Evolutionary conservation across 2,113 vertebrate species (phyloP), one percentile per base, ranked within the genome.

Genomic region (Xyliphius kryptos): DNA sequence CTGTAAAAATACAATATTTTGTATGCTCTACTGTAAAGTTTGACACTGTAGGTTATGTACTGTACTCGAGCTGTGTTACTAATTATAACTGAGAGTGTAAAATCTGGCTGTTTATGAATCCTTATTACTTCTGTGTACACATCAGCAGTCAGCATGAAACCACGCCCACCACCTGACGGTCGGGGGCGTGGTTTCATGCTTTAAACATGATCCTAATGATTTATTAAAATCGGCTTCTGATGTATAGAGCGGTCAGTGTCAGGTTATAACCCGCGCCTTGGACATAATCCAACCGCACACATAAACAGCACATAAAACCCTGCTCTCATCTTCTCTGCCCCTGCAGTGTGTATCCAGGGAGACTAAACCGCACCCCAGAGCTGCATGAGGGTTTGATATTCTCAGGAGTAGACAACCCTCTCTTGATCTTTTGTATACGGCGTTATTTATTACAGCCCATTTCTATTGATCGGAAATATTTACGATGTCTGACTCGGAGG

Each of bases 401-500:
- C n/a, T n/a, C n/a, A n/a, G n/a, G n/a, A n/a, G n/a, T n/a, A n/a
- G n/a, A n/a, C n/a, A n/a, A n/a, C n/a, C n/a, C n/a, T n/a, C n/a
- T n/a, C n/a, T n/a, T n/a, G n/a, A n/a, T n/a, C n/a, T n/a, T n/a
- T n/a, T n/a, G n/a, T n/a, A n/a, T n/a, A n/a, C n/a, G n/a, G n/a
- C n/a, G n/a, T n/a, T n/a, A n/a, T n/a, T n/a, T n/a, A n/a, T n/a
- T n/a, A n/a, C n/a, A n/a, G n/a, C n/a, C n/a, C n/a, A n/a, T n/a
- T n/a, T 9, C 9, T 26, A 57, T 41, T 62, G 66, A n/a, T 60
- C 43, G 32, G 17, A 21, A 53, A 52, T 6, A 2, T 67, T 65
- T 17, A 76, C 59, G 81, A 92, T 91, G 90, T 91, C 86, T 49
- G 85, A 81, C 61, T 78, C 88, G 0, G 86, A 83, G 46, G 90